Evolutionary conservation across 2,888 invertebrate species (phyloP).

Genomic region (Fabriciana adippe): DNA sequence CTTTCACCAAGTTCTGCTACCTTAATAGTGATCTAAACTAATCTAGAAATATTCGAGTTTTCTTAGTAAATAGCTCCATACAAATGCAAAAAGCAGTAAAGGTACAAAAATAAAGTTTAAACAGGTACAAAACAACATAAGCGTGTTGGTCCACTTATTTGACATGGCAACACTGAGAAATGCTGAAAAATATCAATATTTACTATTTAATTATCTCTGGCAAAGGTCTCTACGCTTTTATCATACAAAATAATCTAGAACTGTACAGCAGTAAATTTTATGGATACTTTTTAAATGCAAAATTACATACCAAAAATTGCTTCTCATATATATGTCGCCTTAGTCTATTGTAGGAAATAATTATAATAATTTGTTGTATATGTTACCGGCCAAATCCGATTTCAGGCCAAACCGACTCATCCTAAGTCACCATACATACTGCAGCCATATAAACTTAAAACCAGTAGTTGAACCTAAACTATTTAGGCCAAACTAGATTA

Average conservation of each 20-base stretch:
- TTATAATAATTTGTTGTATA: not conserved
- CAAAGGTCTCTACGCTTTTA: conserved; percentile 16
- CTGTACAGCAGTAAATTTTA: conserved; percentile 1
- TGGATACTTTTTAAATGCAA: conserved; percentile 9
- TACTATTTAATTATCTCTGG: conserved; percentile 11
- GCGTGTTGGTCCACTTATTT: conserved; percentile 24
- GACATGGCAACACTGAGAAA: conserved; percentile 33
- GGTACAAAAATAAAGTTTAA: conserved; percentile 28
- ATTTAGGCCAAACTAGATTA: too few relatives aligned
- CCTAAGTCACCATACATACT: too few relatives aligned
- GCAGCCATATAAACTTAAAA: too few relatives aligned
- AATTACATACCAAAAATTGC: conserved; percentile 4
- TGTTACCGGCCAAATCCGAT: too few relatives aligned
- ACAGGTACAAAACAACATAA: conserved; percentile 28
- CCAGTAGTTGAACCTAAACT: too few relatives aligned
- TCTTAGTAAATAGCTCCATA: conserved; percentile 14
- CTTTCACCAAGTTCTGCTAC: conserved; percentile 34
- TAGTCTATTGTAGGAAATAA: conserved; percentile 12
- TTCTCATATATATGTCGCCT: not conserved
- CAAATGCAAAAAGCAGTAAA: conserved; percentile 26
- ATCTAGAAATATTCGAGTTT: conserved; percentile 29
- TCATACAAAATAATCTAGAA: conserved; percentile 6
- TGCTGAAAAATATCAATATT: conserved; percentile 16
- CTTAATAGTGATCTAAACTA: conserved; percentile 30
- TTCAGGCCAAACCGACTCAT: too few relatives aligned